Evolutionary conservation across 2,888 invertebrate species (phyloP).

Genomic region (Notocelia uddmanniana): DNA sequence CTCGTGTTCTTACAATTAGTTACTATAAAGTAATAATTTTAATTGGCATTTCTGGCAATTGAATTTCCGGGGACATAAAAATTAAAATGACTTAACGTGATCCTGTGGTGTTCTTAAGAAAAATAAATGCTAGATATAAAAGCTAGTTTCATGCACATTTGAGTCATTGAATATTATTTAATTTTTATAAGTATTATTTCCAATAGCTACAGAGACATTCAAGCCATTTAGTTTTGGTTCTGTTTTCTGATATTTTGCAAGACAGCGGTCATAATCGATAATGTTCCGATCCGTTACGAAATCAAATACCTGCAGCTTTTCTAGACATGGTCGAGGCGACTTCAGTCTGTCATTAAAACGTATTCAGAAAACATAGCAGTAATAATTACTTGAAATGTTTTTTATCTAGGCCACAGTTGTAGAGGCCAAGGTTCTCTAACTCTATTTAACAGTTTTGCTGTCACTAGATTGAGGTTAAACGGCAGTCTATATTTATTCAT

Average conservation of each 20-base stretch:
- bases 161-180: too few species aligned
- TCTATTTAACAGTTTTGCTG: neutral
- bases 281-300: slow-evolving; percentile 25
- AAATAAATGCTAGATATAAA: too few species aligned
- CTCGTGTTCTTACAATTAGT: too few species aligned
- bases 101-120: too few species aligned
- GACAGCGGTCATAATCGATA: slow-evolving; percentile 32
- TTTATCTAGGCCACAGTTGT: slow-evolving; percentile 34
- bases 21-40: too few species aligned
- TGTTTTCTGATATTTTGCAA: slow-evolving; percentile 34
- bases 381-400: slow-evolving; percentile 27
- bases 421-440: slow-evolving; percentile 29
- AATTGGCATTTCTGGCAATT: too few species aligned
- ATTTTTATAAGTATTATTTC: too few species aligned
- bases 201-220: neutral
- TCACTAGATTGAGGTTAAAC: slow-evolving; percentile 14
- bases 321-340: slow-evolving; percentile 39
- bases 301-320: slow-evolving; percentile 20
- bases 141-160: too few species aligned
- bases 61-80: too few species aligned
- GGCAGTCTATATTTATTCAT: neutral
- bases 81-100: too few species aligned
- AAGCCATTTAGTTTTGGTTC: neutral
- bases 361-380: slow-evolving; percentile 23
- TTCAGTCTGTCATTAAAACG: slow-evolving; percentile 12